phyloP scores from a whole-genome alignment of 2,797 vertebrate species.

The Kryptopterus vitreolus region DNA sequence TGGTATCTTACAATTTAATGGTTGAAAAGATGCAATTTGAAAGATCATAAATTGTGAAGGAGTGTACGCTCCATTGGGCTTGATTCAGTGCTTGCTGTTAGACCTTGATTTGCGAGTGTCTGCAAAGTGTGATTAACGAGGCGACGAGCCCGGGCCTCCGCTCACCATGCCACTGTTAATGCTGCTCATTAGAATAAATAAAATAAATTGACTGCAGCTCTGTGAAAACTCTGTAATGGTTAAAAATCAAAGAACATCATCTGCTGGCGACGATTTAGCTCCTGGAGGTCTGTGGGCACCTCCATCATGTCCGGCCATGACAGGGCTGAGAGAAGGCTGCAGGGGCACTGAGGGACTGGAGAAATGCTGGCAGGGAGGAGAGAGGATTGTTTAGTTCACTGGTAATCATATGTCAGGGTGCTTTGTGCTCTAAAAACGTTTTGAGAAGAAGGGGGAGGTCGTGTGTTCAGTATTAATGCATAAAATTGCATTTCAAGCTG shows the following conservation, averaged over 20 bases:
- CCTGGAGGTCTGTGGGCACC: slow-evolving; percentile 87
- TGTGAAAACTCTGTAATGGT: slow-evolving; percentile 99
- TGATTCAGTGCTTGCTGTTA: slow-evolving; percentile 99
- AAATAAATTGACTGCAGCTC: slow-evolving; percentile 99
- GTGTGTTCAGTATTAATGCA: slow-evolving; percentile 77
- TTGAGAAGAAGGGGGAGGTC: slow-evolving; percentile 55
- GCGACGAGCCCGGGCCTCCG: slow-evolving; percentile 96
- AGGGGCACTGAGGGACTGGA: slow-evolving; percentile 56
- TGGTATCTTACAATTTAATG: slow-evolving; percentile 99
- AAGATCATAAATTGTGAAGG: slow-evolving; percentile 99
- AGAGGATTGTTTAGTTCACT: slow-evolving; percentile 73
- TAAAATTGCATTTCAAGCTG: slow-evolving; percentile 82
- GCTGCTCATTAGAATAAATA: slow-evolving; percentile 99
- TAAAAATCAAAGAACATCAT: slow-evolving; percentile 99
- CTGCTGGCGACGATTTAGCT: slow-evolving; percentile 88
- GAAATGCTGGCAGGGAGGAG: slow-evolving; percentile 64
- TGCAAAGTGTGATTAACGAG: slow-evolving; percentile 99
- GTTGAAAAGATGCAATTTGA: slow-evolving; percentile 99
- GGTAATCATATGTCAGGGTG: slow-evolving; percentile 75
- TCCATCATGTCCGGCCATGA: slow-evolving; percentile 90
- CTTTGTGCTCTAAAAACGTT: slow-evolving; percentile 67
- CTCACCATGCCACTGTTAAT: slow-evolving; percentile 98
- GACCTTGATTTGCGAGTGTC: slow-evolving; percentile 99
- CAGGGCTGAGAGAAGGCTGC: slow-evolving; percentile 68
- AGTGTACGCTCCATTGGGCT: slow-evolving; percentile 99